These are phyloP conservation scores for Luperina testacea DNA, from an alignment of 2,888 invertebrate species.

Conservation along the genomic window DNA sequence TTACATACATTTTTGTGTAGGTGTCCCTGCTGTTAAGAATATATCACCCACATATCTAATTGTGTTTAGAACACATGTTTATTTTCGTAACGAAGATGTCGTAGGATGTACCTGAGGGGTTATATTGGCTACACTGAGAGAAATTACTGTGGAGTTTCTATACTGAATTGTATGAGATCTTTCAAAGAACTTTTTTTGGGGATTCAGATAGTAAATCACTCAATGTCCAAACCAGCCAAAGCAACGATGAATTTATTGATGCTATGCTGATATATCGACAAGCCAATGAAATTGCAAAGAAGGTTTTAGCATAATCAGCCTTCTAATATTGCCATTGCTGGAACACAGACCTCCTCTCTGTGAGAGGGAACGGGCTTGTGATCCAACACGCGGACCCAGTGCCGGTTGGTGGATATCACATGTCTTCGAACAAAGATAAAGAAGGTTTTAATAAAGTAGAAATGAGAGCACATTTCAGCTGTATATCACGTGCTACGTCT, in stretches of 20 bases:
- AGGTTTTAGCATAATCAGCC: neutral
- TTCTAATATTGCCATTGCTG: neutral
- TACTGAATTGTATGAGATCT: neutral
- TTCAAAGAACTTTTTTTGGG: neutral
- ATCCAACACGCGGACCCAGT: neutral
- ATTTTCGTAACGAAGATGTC: neutral
- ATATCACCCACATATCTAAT: constrained; percentile 7
- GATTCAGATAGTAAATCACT: neutral
- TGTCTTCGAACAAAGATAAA: neutral
- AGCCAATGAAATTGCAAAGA: neutral
- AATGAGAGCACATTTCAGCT: constrained; percentile 20
- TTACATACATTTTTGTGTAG: neutral
- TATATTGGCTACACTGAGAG: too few species aligned
- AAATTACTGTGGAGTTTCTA: neutral
- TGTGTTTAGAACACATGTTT: neutral
- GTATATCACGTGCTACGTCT: neutral
- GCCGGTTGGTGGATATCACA: neutral
- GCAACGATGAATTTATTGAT: neutral
- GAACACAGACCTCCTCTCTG: neutral
- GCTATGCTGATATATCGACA: neutral
- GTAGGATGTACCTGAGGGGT: neutral
- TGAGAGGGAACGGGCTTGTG: neutral
- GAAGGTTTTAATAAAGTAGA: neutral
- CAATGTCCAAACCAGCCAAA: neutral
- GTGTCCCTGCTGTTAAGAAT: constrained; percentile 17